These are phyloP conservation scores for Choristoneura fumiferana DNA, from an alignment of 1,140 invertebrate genomes.

Conservation along the genomic window DNA sequence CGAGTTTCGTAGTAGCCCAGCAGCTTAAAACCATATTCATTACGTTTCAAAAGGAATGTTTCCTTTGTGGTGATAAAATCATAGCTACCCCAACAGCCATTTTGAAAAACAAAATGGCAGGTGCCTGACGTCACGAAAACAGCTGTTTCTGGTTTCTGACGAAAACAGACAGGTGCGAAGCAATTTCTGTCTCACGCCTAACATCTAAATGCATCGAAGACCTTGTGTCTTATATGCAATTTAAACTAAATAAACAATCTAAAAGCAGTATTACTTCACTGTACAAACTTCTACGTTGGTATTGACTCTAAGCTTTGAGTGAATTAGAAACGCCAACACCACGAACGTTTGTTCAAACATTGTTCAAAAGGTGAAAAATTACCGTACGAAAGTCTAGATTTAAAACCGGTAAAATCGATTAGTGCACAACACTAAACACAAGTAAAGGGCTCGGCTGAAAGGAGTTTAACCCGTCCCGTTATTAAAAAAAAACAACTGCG, in stretches of 20 bases:
- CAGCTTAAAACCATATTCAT: too few relatives aligned
- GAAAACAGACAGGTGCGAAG: too few relatives aligned
- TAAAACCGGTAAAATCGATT: slow-evolving; percentile 16
- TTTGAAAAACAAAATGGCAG: slow-evolving; percentile 8
- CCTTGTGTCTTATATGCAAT: not conserved
- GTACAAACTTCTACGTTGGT: not conserved
- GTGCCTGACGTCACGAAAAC: not conserved
- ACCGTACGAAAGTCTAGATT: slow-evolving; percentile 8
- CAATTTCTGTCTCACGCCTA: too few relatives aligned
- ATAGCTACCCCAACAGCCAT: not conserved
- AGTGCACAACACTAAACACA: slow-evolving; percentile 1
- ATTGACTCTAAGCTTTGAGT: not conserved
- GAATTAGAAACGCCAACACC: not conserved
- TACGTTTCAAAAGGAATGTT: too few relatives aligned
- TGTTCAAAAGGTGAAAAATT: not conserved
- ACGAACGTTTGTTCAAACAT: not conserved
- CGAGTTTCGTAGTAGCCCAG: too few relatives aligned
- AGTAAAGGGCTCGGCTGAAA: slow-evolving; percentile 6
- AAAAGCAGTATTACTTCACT: not conserved
- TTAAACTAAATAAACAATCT: not conserved
- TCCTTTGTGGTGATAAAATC: too few relatives aligned
- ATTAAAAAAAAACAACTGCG: slow-evolving; percentile 1
- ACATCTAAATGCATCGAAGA: not conserved
- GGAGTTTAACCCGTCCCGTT: slow-evolving; percentile 5
- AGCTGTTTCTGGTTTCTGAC: not conserved